A percentile compares a stretch with the other conserved stretches of the same genome.
Conservation (phyloP, 2,797 vertebrate genomes). For the Octomys mimax region DNA sequence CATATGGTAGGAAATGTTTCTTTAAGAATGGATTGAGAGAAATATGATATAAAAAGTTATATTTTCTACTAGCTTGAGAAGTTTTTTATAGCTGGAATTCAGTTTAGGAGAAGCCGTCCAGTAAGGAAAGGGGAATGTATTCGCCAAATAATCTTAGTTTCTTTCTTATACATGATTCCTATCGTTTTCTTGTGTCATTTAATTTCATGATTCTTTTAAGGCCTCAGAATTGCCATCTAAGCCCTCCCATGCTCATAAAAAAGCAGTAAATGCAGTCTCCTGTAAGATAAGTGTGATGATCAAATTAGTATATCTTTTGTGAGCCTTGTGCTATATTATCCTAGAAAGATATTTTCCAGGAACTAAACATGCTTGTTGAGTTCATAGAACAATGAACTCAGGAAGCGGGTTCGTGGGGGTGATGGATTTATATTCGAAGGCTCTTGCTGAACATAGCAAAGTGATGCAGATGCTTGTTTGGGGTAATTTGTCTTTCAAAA, state of each 20-base stretch:
- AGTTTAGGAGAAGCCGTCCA: neutral
- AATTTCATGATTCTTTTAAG: neutral
- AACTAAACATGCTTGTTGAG: neutral
- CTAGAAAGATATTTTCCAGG: neutral
- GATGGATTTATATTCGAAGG: neutral
- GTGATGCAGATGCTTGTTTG: neutral
- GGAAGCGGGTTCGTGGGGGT: neutral
- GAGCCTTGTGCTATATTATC: neutral
- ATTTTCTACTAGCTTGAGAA: neutral
- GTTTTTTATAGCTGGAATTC: neutral
- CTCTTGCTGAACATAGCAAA: neutral
- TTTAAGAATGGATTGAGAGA: slow-evolving; percentile 19
- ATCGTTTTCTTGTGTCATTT: neutral
- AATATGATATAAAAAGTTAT: neutral
- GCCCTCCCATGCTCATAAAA: neutral
- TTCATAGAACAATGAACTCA: neutral
- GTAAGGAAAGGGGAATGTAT: neutral
- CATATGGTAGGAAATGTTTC: slow-evolving; percentile 1
- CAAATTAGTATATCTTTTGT: neutral
- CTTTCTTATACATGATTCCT: neutral
- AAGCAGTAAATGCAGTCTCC: neutral
- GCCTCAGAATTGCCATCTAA: neutral
- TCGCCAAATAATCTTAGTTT: neutral
- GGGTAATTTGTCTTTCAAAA: neutral
- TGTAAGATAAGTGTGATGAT: neutral